Conservation (phyloP, 1,140 invertebrate species). For the Penaeus vannamei region DNA sequence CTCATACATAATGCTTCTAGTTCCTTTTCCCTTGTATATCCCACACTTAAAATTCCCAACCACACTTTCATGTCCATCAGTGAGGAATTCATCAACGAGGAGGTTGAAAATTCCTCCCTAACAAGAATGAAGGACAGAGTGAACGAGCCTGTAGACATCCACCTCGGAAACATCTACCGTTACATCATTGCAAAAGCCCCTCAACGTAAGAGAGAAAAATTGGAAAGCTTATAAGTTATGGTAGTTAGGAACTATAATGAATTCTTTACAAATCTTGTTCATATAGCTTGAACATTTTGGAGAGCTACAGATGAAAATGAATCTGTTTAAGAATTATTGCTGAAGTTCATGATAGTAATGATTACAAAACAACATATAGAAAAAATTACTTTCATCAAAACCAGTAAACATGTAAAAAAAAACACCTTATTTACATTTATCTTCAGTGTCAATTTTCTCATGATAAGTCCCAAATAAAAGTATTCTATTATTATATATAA, state of each 20-base stretch:
- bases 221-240: too few relatives aligned
- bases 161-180: slow-evolving; percentile 24
- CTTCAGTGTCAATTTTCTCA: too few relatives aligned
- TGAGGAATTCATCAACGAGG: neutral
- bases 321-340: neutral
- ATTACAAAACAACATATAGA: too few relatives aligned
- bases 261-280: neutral
- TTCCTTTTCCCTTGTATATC: neutral
- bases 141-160: neutral
- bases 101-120: neutral
- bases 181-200: slow-evolving; percentile 4
- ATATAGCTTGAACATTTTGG: neutral
- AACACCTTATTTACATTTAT: too few relatives aligned
- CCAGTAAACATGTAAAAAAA: neutral
- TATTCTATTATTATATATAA: too few relatives aligned
- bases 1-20: neutral
- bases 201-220: slow-evolving; percentile 17
- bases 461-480: too few relatives aligned
- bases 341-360: neutral
- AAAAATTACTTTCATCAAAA: too few relatives aligned
- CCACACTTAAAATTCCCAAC: neutral
- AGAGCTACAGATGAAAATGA: neutral
- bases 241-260: too few relatives aligned
- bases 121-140: neutral
- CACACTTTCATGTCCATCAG: neutral